Evolutionary conservation across 2,888 invertebrate species (phyloP), one percentile per base, ranked within the genome.

Genomic region (Aradus depressus): DNA sequence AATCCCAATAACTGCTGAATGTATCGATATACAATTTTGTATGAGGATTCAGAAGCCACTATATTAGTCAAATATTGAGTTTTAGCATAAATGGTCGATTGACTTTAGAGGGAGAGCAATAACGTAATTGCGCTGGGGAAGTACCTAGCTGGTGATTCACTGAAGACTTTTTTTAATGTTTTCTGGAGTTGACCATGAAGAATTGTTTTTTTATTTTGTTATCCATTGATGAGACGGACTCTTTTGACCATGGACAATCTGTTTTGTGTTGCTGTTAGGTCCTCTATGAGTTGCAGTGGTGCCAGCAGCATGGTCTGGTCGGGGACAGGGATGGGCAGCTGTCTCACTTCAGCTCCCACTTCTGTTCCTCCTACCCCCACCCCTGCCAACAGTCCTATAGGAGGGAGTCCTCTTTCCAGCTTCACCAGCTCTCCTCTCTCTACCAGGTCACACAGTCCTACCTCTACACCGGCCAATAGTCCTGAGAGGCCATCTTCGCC

Each of bases 401-500:
- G 57, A 5, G n/a, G n/a, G n/a, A n/a, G n/a, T n/a, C n/a, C n/a
- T n/a, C n/a, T n/a, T n/a, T n/a, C n/a, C n/a, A n/a, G n/a, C n/a
- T n/a, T n/a, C n/a, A n/a, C n/a, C n/a, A n/a, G n/a, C n/a, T 59
- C 60, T 0, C 58, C 60, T 1, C 37, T 51, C 14, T 55, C 53
- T 34, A 68, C 79, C 25, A 80, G 81, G 1, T 74, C 75, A 44
- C 51, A 37, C 8, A 56, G 44, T 0, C 85, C 88, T 3, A 89
- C 89, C 0, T 87, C 87, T 5, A 90, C 90, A 4, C 90, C 90
- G 2, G 84, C 85, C 64, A 90, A 90, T 67, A 47, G 47, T 64
- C 89, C 89, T 0, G 59, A 61, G 1, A 64, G 74, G 34, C 68
- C 73, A 41, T 70, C 70, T 12, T 80, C 81, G 1, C 81, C 81